Evolutionary conservation across 2,888 invertebrate genomes (phyloP).

Genomic region (Thumatha senex): DNA sequence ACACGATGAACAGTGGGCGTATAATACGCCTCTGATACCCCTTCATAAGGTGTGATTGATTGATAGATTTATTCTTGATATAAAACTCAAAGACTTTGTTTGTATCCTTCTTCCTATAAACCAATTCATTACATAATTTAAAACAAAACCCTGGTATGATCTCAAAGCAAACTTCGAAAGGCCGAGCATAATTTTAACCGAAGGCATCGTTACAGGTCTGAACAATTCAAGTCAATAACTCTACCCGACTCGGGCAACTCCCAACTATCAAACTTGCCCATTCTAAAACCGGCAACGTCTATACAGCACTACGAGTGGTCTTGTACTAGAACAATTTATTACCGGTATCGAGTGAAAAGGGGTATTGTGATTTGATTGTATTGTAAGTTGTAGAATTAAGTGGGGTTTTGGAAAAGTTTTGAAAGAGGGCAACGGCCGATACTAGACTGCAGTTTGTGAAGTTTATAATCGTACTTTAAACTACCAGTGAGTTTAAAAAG

Average conservation of each 20-base stretch:
- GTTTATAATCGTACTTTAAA: neutral
- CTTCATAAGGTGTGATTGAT: too few relatives aligned
- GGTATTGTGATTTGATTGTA: constrained; percentile 13
- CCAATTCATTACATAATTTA: neutral
- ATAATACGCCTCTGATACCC: too few relatives aligned
- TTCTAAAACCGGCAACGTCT: constrained; percentile 35
- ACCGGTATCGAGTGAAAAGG: constrained; percentile 15
- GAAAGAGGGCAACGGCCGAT: neutral
- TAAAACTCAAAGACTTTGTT: too few relatives aligned
- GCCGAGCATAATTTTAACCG: constrained; percentile 27
- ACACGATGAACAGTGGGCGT: too few relatives aligned
- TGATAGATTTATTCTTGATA: too few relatives aligned
- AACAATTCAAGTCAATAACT: constrained; percentile 47
- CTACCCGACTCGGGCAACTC: constrained; percentile 26
- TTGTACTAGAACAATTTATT: constrained; percentile 43
- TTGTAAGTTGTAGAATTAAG: neutral
- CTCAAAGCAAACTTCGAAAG: constrained; percentile 13
- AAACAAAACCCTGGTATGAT: constrained; percentile 3
- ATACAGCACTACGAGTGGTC: constrained; percentile 27
- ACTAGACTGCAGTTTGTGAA: neutral
- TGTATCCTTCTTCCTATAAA: too few relatives aligned
- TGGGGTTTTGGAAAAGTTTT: neutral
- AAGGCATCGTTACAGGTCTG: constrained; percentile 28
- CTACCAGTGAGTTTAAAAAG: neutral
- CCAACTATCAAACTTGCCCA: constrained; percentile 18